A percentile compares a stretch with the other conserved stretches of the same genome.
Conservation (phyloP, 2,113 vertebrate genomes). For the Mormyrus iriodes region DNA sequence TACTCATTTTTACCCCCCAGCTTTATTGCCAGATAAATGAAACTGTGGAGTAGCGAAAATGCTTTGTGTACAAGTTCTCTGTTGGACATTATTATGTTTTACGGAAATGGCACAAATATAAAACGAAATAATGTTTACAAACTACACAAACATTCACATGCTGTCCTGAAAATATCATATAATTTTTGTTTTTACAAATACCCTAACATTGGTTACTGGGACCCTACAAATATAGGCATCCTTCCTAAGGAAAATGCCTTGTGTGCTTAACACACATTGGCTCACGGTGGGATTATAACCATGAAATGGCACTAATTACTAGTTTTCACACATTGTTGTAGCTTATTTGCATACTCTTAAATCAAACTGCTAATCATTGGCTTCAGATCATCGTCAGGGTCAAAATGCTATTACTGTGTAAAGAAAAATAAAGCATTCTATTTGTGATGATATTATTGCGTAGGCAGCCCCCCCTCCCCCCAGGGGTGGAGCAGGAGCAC, state of each 20-base stretch:
- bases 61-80: conserved; percentile 26
- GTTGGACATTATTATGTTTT: conserved; percentile 17
- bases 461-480: not conserved
- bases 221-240: not conserved
- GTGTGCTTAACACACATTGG: not conserved
- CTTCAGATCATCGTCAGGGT: not conserved
- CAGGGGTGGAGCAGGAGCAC: not conserved
- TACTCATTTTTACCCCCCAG: conserved; percentile 28
- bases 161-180: not conserved
- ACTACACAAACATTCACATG: not conserved
- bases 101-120: conserved; percentile 9
- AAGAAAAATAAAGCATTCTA: not conserved
- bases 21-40: conserved; percentile 31
- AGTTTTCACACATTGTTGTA: not conserved
- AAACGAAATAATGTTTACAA: conserved; percentile 4
- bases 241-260: not conserved
- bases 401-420: not conserved
- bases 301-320: not conserved
- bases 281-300: not conserved
- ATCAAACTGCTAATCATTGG: not conserved
- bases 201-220: not conserved
- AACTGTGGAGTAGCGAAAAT: conserved; percentile 23
- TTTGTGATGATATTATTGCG: not conserved
- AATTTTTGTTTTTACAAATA: not conserved
- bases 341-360: not conserved